Base-by-base conservation (phyloP, 2,888 invertebrate species). In the Lasioglossum vierecki region DNA sequence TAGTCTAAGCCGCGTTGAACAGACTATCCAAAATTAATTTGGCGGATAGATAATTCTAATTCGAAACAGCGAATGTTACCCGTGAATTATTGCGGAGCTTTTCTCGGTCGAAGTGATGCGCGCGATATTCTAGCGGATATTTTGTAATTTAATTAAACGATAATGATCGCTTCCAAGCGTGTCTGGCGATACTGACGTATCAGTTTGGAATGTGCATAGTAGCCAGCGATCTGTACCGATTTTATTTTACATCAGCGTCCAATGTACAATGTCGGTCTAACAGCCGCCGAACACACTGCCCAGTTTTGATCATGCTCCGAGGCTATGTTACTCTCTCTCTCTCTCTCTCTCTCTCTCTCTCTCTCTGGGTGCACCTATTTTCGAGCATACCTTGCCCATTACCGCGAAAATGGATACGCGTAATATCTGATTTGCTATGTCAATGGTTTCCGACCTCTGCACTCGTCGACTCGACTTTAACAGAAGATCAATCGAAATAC, bases 121-220 rank as follows among this genome's bases (percentile, higher is more conserved):
- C 18, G 63, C 15, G 6, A 63, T 63, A 30, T 30, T 63, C 30
- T 15, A 11, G 46, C 44, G 44, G 74, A 74, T 75, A n/a, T 84
- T 84, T 84, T 76, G 76, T 46, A 60, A 84, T 85, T 80, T 73
- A 80, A 85, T 84, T 73, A 76, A 71, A 60, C 26, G 79, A 26
- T 72, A 72, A 79, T 79, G 66, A 79, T 70, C 84, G 26, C n/a
- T 15, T 35, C 18, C 8, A 30, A 57, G 39, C 44, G 44, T 76
- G 72, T 35, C 46, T 4, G 18, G 35, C 13, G 75, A 71, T 81
- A 71, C 26, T 26, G 49, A 49, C 30, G 60, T 49, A 71, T 75
- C 41, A 53, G 75, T 71, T 71, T 44, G 35, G 39, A 73, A 39
- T 49, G 53, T n/a, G 72, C 49, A 13, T n/a, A 2, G 41, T 13